Percentiles rank a stretch among this genome's conserved stretches.
These are phyloP conservation scores for Oryzias woworae DNA, from an alignment of 2,113 vertebrate species.

Conservation along the genomic window DNA sequence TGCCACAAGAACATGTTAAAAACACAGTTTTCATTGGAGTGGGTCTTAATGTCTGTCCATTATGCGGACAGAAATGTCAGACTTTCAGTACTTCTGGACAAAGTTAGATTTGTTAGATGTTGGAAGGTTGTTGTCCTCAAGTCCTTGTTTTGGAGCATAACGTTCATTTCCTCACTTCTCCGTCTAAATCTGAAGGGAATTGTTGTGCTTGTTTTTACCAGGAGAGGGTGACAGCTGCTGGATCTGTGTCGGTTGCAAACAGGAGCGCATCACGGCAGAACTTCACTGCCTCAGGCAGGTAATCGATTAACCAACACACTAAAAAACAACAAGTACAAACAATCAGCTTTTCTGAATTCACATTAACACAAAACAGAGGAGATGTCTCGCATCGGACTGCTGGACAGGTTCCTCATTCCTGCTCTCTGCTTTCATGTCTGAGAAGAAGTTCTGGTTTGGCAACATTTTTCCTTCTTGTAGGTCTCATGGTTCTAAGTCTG, in stretches of 20 bases:
- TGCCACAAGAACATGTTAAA: too few relatives aligned
- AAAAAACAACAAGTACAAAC: background rate
- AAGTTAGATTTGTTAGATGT: too few relatives aligned
- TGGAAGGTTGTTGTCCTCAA: too few relatives aligned
- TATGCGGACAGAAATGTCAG: too few relatives aligned
- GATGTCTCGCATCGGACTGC: background rate
- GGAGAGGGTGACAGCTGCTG: conserved; percentile 83
- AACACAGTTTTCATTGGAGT: too few relatives aligned
- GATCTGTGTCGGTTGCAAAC: conserved; percentile 84
- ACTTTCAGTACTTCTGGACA: too few relatives aligned
- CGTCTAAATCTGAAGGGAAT: too few relatives aligned
- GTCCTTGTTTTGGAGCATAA: too few relatives aligned
- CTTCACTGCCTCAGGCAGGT: conserved; percentile 83
- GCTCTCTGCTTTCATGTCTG: background rate
- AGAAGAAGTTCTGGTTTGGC: conserved; percentile 49
- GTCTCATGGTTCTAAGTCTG: conserved; percentile 5
- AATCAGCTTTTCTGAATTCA: background rate
- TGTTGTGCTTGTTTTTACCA: conserved; percentile 46
- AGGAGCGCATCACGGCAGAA: conserved; percentile 79
- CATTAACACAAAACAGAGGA: background rate
- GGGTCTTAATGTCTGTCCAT: too few relatives aligned
- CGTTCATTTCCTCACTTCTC: too few relatives aligned
- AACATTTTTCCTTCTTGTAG: conserved; percentile 36
- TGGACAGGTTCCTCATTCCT: conserved; percentile 38
- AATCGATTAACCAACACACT: background rate